phyloP scores from a whole-genome alignment of 2,113 vertebrate genomes.

The Pelvicachromis taeniatus region DNA sequence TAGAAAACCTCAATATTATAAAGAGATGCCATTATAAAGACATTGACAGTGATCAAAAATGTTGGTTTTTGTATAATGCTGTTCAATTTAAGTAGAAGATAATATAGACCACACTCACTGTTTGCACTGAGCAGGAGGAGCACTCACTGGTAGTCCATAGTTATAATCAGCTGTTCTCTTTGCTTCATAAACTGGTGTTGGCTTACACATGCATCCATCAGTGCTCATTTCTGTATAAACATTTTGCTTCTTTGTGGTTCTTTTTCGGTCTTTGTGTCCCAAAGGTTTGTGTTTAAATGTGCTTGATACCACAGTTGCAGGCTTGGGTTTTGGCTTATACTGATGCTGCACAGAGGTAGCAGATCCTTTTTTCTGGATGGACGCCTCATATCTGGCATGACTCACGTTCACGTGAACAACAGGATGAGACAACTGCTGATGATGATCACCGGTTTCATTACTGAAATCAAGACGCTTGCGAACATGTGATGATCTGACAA shows the following conservation, averaged over 20 bases:
- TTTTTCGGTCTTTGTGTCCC: neutral
- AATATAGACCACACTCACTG: conserved; percentile 36
- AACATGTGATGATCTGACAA: conserved; percentile 53
- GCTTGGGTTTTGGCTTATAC: neutral
- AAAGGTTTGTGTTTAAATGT: neutral
- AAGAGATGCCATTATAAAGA: neutral
- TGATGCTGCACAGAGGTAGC: neutral
- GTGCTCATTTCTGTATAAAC: neutral
- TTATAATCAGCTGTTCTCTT: conserved; percentile 80
- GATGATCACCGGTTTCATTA: neutral
- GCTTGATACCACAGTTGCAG: neutral
- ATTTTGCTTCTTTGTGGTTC: neutral
- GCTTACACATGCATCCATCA: neutral
- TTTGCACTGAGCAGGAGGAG: conserved; percentile 24
- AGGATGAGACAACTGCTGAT: neutral
- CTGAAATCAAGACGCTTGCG: conserved; percentile 78
- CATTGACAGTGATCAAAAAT: neutral
- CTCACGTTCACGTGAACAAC: neutral
- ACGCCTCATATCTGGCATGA: neutral
- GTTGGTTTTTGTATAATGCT: neutral
- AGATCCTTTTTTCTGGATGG: neutral
- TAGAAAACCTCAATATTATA: neutral
- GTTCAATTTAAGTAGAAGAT: neutral
- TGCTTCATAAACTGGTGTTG: conserved; percentile 69
- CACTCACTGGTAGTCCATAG: conserved; percentile 82